A percentile compares a stretch with the other conserved stretches of the same genome.
phyloP scores from a whole-genome alignment of 2,888 invertebrate species.

The Lottia gigantea region DNA sequence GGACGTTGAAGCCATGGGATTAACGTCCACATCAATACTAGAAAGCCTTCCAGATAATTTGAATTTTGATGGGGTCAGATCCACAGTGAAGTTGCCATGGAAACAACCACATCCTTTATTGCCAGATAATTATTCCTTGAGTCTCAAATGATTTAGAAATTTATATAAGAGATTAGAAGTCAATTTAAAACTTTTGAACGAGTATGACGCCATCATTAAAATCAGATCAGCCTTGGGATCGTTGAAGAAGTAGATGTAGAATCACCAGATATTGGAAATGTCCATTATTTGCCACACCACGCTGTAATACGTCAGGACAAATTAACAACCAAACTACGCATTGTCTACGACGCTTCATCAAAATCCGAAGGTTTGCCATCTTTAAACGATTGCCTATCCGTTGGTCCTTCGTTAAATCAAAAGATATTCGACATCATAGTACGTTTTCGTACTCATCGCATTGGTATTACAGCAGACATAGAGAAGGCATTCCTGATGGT shows the following conservation, averaged over 20 bases:
- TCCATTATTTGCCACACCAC: slow-evolving; percentile 6
- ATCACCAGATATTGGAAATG: neutral
- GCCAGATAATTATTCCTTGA: no score
- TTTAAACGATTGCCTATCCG: neutral
- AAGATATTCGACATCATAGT: neutral
- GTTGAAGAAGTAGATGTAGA: neutral
- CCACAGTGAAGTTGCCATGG: no score
- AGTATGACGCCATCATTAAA: neutral
- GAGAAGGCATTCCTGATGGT: neutral
- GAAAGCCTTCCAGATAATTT: no score
- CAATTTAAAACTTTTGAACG: neutral
- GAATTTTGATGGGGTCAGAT: no score
- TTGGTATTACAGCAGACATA: neutral
- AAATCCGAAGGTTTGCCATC: neutral
- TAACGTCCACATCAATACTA: no score
- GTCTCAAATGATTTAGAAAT: no score
- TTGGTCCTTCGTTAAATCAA: neutral
- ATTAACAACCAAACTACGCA: neutral
- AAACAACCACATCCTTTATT: no score
- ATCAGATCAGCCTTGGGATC: neutral
- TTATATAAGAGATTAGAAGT: no score
- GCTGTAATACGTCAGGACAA: neutral
- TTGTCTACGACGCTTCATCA: neutral
- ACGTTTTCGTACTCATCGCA: neutral
- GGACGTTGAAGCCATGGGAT: no score